These are phyloP conservation scores for Salvelinus sp. DNA, from an alignment of 2,113 vertebrate genomes.

Conservation along the genomic window DNA sequence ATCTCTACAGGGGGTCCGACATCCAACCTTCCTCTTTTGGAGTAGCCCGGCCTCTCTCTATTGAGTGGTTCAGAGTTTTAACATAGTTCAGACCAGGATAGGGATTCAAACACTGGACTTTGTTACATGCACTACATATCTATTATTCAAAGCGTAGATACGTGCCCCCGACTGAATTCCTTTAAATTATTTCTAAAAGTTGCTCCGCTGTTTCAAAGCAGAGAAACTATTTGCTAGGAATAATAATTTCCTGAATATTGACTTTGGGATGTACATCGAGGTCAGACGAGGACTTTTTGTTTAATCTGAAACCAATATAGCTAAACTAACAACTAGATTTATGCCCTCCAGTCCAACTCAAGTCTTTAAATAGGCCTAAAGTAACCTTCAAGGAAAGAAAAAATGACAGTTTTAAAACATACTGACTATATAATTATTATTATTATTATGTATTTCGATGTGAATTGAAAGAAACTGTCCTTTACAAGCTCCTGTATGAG, in stretches of 20 bases:
- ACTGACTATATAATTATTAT: too few relatives aligned
- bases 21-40: not conserved
- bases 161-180: slow-evolving; percentile 15
- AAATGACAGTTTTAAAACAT: not conserved
- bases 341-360: not conserved
- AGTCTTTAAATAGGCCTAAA: not conserved
- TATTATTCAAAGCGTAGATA: slow-evolving; percentile 28
- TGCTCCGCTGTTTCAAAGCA: slow-evolving; percentile 20
- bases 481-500: not conserved
- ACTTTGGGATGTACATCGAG: not conserved
- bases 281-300: not conserved
- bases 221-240: slow-evolving; percentile 11
- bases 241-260: slow-evolving; percentile 6
- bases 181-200: slow-evolving; percentile 13
- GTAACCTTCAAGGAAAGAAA: not conserved
- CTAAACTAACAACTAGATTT: not conserved
- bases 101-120: slow-evolving; percentile 22
- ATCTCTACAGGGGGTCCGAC: not conserved
- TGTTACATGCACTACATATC: slow-evolving; percentile 16
- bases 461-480: not conserved
- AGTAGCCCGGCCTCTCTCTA: not conserved
- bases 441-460: not conserved
- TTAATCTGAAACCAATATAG: not conserved
- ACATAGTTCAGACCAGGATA: slow-evolving; percentile 9
- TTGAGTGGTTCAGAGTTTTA: not conserved